Conservation (phyloP, 1,140 invertebrate genomes). For the Drosophila subpulchrella region DNA sequence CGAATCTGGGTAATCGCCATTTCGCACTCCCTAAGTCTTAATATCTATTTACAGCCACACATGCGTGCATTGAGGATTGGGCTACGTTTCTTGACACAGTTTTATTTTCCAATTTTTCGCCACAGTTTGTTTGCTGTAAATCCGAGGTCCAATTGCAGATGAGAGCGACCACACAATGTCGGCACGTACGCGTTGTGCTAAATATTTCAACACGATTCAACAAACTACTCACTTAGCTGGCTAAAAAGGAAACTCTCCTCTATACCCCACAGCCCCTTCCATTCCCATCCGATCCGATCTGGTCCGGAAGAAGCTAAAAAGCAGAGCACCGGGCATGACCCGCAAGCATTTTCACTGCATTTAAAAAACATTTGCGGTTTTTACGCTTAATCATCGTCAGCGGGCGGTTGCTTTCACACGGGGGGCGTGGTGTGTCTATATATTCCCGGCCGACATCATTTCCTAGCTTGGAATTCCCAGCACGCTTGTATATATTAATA, state of each 20-base stretch:
- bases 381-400: constrained; percentile 79
- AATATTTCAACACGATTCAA: constrained; percentile 71
- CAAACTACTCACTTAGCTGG: constrained; percentile 63
- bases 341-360: constrained; percentile 76
- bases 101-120: constrained; percentile 24
- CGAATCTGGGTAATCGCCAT: constrained; percentile 4
- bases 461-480: constrained; percentile 67
- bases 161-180: constrained; percentile 44
- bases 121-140: constrained; percentile 5
- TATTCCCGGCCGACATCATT: constrained; percentile 37
- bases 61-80: background rate
- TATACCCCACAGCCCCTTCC: no score
- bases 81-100: constrained; percentile 14
- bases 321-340: constrained; percentile 32
- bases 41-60: constrained; percentile 1
- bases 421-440: constrained; percentile 1
- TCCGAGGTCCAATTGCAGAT: constrained; percentile 63
- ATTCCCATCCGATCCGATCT: background rate
- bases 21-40: constrained; percentile 8
- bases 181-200: constrained; percentile 69
- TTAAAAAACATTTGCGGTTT: constrained; percentile 83
- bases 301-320: constrained; percentile 14
- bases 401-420: constrained; percentile 9
- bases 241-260: constrained; percentile 3
- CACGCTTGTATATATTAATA: constrained; percentile 84